These are phyloP conservation scores for Haemorhous mexicanus DNA, from an alignment of 2,113 vertebrate species.

Conservation along the genomic window DNA sequence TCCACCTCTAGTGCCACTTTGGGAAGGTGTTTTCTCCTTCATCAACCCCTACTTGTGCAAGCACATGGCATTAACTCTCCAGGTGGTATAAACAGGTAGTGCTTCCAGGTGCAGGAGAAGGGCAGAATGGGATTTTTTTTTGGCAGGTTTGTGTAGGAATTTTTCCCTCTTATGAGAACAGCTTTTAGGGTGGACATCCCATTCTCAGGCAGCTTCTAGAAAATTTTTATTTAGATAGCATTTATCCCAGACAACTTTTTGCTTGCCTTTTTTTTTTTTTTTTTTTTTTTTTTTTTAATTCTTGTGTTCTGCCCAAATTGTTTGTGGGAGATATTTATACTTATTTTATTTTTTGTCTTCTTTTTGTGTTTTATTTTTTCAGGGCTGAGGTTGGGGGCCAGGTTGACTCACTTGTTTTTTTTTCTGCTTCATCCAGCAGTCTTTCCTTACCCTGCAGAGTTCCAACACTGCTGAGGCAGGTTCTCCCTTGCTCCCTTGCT, in stretches of 20 bases:
- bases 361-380: not conserved
- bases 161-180: not conserved
- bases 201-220: not conserved
- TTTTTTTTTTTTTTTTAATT: not conserved
- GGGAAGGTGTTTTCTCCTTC: not conserved
- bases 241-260: not conserved
- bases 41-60: accelerated
- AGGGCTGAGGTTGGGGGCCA: not conserved
- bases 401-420: not conserved
- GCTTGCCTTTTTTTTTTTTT: not conserved
- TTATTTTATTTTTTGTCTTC: not conserved
- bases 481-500: not conserved
- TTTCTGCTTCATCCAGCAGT: not conserved
- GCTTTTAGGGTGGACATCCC: accelerated
- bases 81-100: not conserved
- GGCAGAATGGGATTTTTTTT: not conserved
- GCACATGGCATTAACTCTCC: accelerated
- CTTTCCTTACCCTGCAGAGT: not conserved
- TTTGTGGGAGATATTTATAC: not conserved
- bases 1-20: accelerated
- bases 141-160: not conserved
- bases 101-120: not conserved
- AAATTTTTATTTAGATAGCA: not conserved
- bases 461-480: not conserved
- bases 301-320: too few species aligned